These are phyloP conservation scores for Keiferia lycopersicella DNA, from an alignment of 2,888 invertebrate genomes.

Conservation along the genomic window DNA sequence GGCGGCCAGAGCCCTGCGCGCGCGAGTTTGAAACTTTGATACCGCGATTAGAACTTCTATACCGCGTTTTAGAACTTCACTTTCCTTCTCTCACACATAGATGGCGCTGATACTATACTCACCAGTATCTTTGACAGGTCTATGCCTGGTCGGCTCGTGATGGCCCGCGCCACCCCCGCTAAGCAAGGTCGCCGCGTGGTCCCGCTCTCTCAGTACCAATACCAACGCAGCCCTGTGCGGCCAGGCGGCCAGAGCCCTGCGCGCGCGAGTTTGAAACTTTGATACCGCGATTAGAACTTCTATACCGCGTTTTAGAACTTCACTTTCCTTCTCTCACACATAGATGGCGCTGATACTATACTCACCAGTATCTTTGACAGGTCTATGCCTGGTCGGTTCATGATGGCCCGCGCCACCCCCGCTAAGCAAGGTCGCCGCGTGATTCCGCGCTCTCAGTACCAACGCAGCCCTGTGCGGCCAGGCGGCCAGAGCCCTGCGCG, in stretches of 20 bases:
- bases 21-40: too few relatives aligned
- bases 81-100: too few relatives aligned
- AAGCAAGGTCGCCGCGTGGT: conserved; percentile 90
- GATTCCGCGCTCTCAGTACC: conserved; percentile 89
- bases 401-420: conserved; percentile 64
- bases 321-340: too few relatives aligned
- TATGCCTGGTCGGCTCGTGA: background rate
- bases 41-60: too few relatives aligned
- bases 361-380: conserved; percentile 3
- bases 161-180: conserved; percentile 76
- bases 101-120: background rate
- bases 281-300: too few relatives aligned
- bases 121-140: conserved; percentile 3
- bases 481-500: conserved; percentile 87
- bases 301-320: too few relatives aligned
- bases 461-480: conserved; percentile 90
- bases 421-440: conserved; percentile 90
- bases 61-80: too few relatives aligned
- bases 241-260: conserved; percentile 45
- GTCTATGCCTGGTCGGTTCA: conserved; percentile 1
- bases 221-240: conserved; percentile 86
- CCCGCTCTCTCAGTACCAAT: conserved; percentile 84
- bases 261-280: too few relatives aligned
- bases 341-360: background rate
- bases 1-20: conserved; percentile 87